Evolutionary conservation across 1,140 invertebrate genomes (phyloP).

Genomic region (Meloidogyne floridensis): DNA sequence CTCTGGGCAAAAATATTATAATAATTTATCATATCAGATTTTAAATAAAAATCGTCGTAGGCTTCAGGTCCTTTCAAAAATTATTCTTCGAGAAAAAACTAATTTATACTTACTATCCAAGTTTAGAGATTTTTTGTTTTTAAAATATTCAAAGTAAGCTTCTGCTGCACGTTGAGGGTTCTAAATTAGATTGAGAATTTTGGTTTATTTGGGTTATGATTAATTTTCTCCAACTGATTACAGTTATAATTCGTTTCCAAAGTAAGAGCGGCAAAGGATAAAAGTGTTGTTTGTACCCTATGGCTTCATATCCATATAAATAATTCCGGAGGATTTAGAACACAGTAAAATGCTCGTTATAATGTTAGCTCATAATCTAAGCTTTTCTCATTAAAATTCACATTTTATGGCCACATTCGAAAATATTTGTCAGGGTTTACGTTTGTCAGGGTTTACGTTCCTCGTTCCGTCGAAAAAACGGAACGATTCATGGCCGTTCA

Average conservation of each 20-base stretch:
- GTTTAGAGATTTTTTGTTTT: conserved; percentile 46
- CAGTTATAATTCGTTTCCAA: not conserved
- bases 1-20: conserved; percentile 48
- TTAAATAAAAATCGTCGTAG: conserved; percentile 43
- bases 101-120: conserved; percentile 34
- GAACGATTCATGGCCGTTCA: no score
- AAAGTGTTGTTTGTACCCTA: no score
- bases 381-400: no score
- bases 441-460: no score
- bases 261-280: no score
- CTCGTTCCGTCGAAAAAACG: no score
- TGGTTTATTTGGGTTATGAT: not conserved
- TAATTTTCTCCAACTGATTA: not conserved
- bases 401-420: no score
- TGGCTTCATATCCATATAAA: no score
- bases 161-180: conserved; percentile 42
- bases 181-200: conserved; percentile 16
- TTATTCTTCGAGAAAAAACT: not conserved
- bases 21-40: conserved; percentile 39
- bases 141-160: conserved; percentile 48
- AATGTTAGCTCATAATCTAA: no score
- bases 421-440: no score
- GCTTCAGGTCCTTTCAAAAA: conserved; percentile 13
- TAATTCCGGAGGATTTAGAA: no score
- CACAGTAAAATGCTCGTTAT: no score